These are phyloP conservation scores for Numenius phaeopus DNA, from an alignment of 2,797 vertebrate species.

Conservation along the genomic window DNA sequence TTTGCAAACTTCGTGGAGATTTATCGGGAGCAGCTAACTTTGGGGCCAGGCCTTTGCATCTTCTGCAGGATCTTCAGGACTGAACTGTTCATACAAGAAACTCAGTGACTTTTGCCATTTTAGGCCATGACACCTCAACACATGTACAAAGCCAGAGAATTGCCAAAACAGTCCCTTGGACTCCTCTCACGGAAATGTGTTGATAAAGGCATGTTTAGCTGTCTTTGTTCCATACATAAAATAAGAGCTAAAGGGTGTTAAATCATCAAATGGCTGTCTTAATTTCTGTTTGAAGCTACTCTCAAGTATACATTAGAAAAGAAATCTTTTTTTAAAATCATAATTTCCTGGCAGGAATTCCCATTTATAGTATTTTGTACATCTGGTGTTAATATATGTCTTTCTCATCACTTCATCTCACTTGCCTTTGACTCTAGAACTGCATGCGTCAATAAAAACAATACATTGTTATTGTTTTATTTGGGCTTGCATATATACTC, in stretches of 20 bases:
- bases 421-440: neutral
- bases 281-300: neutral
- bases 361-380: neutral
- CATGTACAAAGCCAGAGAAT: neutral
- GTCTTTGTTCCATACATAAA: neutral
- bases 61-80: neutral
- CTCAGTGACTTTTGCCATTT: neutral
- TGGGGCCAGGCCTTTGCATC: neutral
- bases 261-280: neutral
- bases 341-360: conserved; percentile 43
- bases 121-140: neutral
- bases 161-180: neutral
- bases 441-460: neutral
- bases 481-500: neutral
- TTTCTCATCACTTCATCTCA: neutral
- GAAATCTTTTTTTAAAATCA: neutral
- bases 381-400: neutral
- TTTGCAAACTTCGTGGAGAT: neutral
- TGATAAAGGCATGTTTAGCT: neutral
- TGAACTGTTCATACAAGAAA: neutral
- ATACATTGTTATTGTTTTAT: neutral
- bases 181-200: neutral
- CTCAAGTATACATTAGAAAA: neutral
- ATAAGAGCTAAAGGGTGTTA: neutral
- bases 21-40: neutral